Base-by-base conservation (phyloP, 2,113 vertebrate species). In the Gambusia holbrooki region DNA sequence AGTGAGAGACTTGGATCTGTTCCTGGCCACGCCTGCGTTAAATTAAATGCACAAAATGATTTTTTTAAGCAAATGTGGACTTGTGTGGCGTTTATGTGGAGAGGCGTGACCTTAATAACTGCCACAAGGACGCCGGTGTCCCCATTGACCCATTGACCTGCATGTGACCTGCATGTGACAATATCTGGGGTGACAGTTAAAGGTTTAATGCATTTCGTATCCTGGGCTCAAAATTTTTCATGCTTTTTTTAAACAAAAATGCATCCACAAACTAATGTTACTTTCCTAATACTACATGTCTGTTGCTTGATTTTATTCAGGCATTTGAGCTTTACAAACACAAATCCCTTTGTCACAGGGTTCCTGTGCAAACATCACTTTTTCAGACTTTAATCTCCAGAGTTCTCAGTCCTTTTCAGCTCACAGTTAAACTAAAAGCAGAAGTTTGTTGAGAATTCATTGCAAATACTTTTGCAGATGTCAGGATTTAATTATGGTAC, bases 1-100 rank as follows among this genome's bases (percentile, higher is more conserved):
- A 81, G 73, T 29, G 33, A 76, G 82, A 84, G 63, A 79, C 61
- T 65, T 32, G 65, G 83, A 71, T 67, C 42, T 66, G 37, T 77
- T 51, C 32, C 45, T 48, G 73, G 27, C 54, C 30, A 67, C 71
- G 76, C 9, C 2, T 72, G 64, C 69, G 75, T 62, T 65, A 60
- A 13, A 62, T 27, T 62, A 28, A 60, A 51, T 29, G 48, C 63
- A 68, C 51, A 63, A 22, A 70, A 40, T 51, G 37, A 30, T 66
- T 69, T 76, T 40, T 40, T 67, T 15, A 35, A 13, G 15, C 27
- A 45, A 77, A 63, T 58, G 71, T 45, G 33, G 0, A 61, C 11
- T 51, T 45, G 14, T 73, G 30, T 48, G 37, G 64, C 32, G 48
- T 60, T 28, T 73, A 22, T 35, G 40, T 22, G 30, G 29, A 58